Evolutionary conservation across 2,888 invertebrate species (phyloP).

Genomic region (Drosophila mayaguana): DNA sequence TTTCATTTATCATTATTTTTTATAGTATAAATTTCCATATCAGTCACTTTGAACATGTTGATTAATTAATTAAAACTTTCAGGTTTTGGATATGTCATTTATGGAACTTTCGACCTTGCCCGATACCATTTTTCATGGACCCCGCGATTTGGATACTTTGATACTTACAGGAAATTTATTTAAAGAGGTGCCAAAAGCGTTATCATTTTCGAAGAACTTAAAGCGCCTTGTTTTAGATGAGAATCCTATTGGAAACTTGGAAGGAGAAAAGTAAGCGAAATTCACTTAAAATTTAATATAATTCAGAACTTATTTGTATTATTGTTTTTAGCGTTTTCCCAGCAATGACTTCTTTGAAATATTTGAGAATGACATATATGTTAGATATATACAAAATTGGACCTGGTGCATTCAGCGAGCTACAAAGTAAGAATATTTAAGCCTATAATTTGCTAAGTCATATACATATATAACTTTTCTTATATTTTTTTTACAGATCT

Average conservation of each 20-base stretch:
- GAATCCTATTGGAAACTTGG: slow-evolving; percentile 88
- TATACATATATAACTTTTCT: not conserved
- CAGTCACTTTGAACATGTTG: not conserved
- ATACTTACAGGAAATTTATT: slow-evolving; percentile 90
- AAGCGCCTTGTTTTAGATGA: slow-evolving; percentile 88
- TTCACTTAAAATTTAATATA: not conserved
- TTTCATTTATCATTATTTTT: not conserved
- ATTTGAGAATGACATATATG: slow-evolving; percentile 90
- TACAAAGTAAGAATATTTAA: slow-evolving; percentile 83
- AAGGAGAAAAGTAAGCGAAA: slow-evolving; percentile 83
- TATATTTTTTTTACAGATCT: slow-evolving; percentile 81
- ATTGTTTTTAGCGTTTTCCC: slow-evolving; percentile 88
- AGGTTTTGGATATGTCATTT: slow-evolving; percentile 90
- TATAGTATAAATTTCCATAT: not conserved
- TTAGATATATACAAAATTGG: slow-evolving; percentile 87
- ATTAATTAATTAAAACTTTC: slow-evolving; percentile 14
- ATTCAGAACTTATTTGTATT: not conserved
- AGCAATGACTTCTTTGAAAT: slow-evolving; percentile 86
- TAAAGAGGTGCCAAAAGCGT: slow-evolving; percentile 87
- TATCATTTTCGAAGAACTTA: slow-evolving; percentile 88
- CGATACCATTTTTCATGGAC: slow-evolving; percentile 89
- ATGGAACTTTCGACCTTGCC: slow-evolving; percentile 88
- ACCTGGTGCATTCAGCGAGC: slow-evolving; percentile 86
- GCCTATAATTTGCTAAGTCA: not conserved
- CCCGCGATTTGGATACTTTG: slow-evolving; percentile 88